Evolutionary conservation across 2,113 vertebrate species (phyloP), one percentile per base, ranked within the genome.

Genomic region (Actinemys pallida): DNA sequence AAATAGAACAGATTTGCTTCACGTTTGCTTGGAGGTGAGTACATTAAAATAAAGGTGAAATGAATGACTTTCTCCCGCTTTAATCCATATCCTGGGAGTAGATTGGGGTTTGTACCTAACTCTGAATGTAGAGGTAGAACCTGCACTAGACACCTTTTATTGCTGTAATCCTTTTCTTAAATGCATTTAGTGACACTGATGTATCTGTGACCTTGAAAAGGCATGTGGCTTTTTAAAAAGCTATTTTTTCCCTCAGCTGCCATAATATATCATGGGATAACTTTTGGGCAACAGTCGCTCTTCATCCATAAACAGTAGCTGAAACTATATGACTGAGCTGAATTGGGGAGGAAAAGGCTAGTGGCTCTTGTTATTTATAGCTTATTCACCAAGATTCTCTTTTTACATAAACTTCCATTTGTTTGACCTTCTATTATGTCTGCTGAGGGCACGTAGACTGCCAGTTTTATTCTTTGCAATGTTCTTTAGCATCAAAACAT

Each of bases 161-260:
- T 91, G 57, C 92, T 59, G 75, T 7, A 31, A 20, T 75, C 45
- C 96, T 95, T 8, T 94, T 39, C 94, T 13, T 10, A 92, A 97
- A 52, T 65, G 90, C 3, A 20, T 90, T 69, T 83, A 0, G 24
- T 84, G 93, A 45, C 20, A 54, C 90, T 17, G 91, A 6, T 47
- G 0, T 57, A 27, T 84, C 82, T 49, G 59, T 93, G 96, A 93
- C 93, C 97, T 96, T 75, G 89, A 81, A 27, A 39, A 94, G 75
- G 90, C n/a, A 0, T 1, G 10, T 2, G 22, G 0, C 65, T 91
- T 90, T 87, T 79, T 42, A 14, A 72, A 81, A 3, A 87, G 62
- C 69, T 3, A 1, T 82, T 95, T 76, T 89, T 85, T 86, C 86
- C 75, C 27, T 49, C 5, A 4, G 0, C 42, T 75, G 42, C 80